These are phyloP conservation scores for Sepiola atlantica DNA, from an alignment of 2,888 invertebrate species.

Conservation along the genomic window DNA sequence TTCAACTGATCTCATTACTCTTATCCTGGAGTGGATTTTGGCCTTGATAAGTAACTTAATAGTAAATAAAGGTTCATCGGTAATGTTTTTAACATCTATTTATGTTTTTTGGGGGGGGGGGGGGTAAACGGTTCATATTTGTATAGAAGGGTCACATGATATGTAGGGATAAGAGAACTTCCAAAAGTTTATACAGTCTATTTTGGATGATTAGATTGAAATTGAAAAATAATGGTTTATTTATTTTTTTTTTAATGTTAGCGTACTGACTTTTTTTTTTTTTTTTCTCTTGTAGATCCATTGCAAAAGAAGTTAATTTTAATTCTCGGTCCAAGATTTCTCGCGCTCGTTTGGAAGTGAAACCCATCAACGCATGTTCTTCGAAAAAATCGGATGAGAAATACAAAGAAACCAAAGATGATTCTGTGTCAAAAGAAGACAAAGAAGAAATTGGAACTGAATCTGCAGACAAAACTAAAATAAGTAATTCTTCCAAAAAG, in stretches of 20 bases:
- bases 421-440: neutral
- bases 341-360: neutral
- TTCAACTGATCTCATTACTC: too few species aligned
- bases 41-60: too few species aligned
- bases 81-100: too few species aligned
- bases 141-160: too few species aligned
- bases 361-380: neutral
- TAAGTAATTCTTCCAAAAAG: neutral
- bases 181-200: too few species aligned
- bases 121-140: too few species aligned
- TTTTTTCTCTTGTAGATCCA: neutral
- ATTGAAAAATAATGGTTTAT: neutral
- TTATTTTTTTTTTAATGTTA: too few species aligned
- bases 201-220: neutral
- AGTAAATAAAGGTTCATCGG: too few species aligned
- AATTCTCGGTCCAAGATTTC: neutral
- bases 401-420: neutral
- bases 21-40: too few species aligned
- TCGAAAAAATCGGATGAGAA: neutral
- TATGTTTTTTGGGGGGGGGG: too few species aligned
- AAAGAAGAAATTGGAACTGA: neutral
- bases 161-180: too few species aligned
- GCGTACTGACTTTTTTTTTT: neutral
- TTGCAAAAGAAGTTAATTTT: neutral
- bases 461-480: neutral